phyloP scores from a whole-genome alignment of 2,113 vertebrate genomes.

The Pachypanchax playfairii region DNA sequence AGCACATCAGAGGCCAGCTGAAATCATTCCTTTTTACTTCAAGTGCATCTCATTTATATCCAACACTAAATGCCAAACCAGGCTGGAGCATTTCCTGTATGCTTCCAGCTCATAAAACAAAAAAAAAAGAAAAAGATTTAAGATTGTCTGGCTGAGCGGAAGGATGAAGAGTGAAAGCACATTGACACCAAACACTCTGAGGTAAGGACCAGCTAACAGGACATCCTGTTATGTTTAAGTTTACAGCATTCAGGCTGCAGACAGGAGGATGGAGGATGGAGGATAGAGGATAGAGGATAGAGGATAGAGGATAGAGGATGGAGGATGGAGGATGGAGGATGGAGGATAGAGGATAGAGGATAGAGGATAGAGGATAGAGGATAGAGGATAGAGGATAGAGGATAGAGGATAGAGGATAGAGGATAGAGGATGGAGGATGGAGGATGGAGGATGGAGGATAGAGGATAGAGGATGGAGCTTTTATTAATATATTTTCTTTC shows the following conservation, averaged over 20 bases:
- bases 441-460: constrained; percentile 40
- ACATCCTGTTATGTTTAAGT: constrained; percentile 52
- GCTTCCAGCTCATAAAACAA: constrained; percentile 5
- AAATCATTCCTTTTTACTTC: constrained; percentile 39
- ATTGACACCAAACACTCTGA: constrained; percentile 40
- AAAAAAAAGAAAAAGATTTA: constrained; percentile 2
- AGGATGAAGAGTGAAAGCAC: constrained; percentile 30
- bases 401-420: constrained; percentile 45
- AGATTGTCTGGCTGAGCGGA: constrained; percentile 5
- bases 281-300: constrained; percentile 45
- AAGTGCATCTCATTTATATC: constrained; percentile 47
- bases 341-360: constrained; percentile 50
- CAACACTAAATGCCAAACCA: constrained; percentile 31
- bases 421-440: constrained; percentile 39
- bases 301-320: constrained; percentile 47
- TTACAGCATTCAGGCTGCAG: constrained; percentile 25
- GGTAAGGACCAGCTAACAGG: constrained; percentile 48
- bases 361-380: constrained; percentile 42
- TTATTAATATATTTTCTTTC: constrained; percentile 29
- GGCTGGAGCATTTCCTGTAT: constrained; percentile 54
- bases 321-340: constrained; percentile 22
- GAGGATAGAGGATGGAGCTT: no score
- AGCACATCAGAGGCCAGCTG: constrained; percentile 29
- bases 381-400: constrained; percentile 45
- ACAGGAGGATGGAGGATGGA: constrained; percentile 41